These are phyloP conservation scores for Hydrotaea diabolus DNA, from an alignment of 2,888 invertebrate genomes.

Conservation along the genomic window DNA sequence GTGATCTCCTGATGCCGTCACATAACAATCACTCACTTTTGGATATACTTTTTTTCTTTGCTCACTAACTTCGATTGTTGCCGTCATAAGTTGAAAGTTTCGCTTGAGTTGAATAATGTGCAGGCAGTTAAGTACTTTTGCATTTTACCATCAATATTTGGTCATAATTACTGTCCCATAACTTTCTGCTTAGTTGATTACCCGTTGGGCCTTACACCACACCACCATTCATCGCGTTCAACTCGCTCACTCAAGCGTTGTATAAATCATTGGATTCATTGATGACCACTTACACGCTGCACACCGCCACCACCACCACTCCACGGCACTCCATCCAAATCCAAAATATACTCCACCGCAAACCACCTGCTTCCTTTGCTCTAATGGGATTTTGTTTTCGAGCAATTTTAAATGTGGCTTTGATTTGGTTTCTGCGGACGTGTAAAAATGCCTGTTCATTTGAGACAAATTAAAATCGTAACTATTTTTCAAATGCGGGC, in stretches of 20 bases:
- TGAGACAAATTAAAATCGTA: slow-evolving; percentile 64
- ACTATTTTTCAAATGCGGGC: slow-evolving; percentile 45
- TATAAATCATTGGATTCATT: neutral
- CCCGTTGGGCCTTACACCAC: neutral
- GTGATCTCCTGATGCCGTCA: slow-evolving; percentile 24
- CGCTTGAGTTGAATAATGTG: slow-evolving; percentile 36
- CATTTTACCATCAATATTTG: slow-evolving; percentile 32
- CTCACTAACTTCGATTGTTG: slow-evolving; percentile 34
- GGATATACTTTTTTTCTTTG: neutral
- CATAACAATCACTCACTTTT: slow-evolving; percentile 1
- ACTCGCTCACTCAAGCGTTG: slow-evolving; percentile 7
- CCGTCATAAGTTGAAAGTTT: slow-evolving; percentile 55
- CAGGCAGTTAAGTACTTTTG: slow-evolving; percentile 9
- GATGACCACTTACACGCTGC: slow-evolving; percentile 23
- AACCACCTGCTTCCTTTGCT: slow-evolving; percentile 41
- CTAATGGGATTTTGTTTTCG: slow-evolving; percentile 41
- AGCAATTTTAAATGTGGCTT: slow-evolving; percentile 26
- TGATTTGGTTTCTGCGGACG: slow-evolving; percentile 57
- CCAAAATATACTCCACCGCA: slow-evolving; percentile 14
- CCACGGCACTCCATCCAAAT: slow-evolving; percentile 1
- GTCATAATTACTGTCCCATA: slow-evolving; percentile 45
- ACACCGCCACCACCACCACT: neutral
- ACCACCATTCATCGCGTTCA: neutral
- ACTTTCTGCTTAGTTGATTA: slow-evolving; percentile 36
- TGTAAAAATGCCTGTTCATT: slow-evolving; percentile 68